Evolutionary conservation across 2,797 vertebrate genomes (phyloP).

Genomic region (Channallabes apus): DNA sequence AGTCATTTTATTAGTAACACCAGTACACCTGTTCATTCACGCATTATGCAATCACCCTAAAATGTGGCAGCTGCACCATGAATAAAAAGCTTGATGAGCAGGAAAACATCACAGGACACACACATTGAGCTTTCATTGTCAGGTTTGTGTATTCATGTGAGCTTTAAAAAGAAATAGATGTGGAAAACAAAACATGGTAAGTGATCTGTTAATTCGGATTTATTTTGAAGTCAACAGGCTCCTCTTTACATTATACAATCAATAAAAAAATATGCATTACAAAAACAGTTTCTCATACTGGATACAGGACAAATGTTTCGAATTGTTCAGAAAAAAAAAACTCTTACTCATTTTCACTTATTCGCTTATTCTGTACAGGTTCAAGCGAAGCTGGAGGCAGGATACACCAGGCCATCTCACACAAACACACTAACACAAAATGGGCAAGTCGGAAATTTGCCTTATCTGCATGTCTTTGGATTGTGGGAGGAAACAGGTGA

Average conservation of each 20-base stretch:
- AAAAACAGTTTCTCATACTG: not conserved
- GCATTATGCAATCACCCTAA: not conserved
- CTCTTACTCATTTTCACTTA: too few relatives aligned
- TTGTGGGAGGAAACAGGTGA: too few relatives aligned
- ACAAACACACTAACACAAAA: too few relatives aligned
- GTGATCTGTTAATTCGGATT: not conserved
- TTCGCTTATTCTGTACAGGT: too few relatives aligned
- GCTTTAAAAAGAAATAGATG: not conserved
- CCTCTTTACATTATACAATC: not conserved
- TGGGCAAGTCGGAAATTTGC: too few relatives aligned
- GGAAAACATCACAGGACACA: not conserved
- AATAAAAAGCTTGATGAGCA: not conserved
- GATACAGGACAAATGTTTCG: too few relatives aligned
- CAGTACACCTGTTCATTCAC: not conserved
- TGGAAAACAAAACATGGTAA: not conserved
- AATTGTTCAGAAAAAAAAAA: too few relatives aligned
- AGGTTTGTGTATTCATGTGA: not conserved
- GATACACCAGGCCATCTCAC: too few relatives aligned
- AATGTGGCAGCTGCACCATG: not conserved
- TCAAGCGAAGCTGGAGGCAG: too few relatives aligned
- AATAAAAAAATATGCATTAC: not conserved
- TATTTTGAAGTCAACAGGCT: not conserved
- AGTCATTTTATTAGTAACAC: not conserved
- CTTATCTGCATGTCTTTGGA: too few relatives aligned
- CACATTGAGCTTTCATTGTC: not conserved